Evolutionary conservation across 2,797 vertebrate species (phyloP).

Genomic region (Propithecus perrieri): DNA sequence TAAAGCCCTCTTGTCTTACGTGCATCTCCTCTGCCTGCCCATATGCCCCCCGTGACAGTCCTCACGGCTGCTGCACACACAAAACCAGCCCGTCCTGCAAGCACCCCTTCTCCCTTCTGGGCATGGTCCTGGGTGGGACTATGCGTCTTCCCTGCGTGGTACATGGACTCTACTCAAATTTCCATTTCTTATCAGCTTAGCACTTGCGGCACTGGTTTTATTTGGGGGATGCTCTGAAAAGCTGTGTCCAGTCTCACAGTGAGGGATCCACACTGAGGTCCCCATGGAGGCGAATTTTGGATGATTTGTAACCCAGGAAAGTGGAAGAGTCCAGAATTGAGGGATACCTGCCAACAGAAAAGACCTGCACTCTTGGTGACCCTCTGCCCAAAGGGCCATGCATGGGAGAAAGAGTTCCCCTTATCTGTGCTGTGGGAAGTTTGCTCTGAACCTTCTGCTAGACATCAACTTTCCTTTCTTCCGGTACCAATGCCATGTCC

Average conservation of each 20-base stretch:
- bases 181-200: not conserved
- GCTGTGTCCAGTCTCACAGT: not conserved
- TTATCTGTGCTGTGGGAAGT: not conserved
- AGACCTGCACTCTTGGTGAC: not conserved
- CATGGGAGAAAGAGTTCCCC: not conserved
- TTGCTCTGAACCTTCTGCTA: not conserved
- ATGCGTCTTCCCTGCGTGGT: not conserved
- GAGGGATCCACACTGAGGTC: not conserved
- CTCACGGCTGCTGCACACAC: not conserved
- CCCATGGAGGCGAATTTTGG: not conserved
- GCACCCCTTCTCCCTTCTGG: not conserved
- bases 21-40: not conserved
- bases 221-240: too few species aligned
- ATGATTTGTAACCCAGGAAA: not conserved
- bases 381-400: not conserved
- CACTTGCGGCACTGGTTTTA: not conserved
- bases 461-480: not conserved
- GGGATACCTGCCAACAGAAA: not conserved
- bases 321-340: not conserved
- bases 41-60: too few species aligned
- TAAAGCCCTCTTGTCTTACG: not conserved
- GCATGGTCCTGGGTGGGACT: not conserved
- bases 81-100: not conserved
- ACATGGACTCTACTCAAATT: not conserved
- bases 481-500: too few species aligned